Evolutionary conservation across 2,113 vertebrate species (phyloP).

Genomic region (Nannospalax galili): DNA sequence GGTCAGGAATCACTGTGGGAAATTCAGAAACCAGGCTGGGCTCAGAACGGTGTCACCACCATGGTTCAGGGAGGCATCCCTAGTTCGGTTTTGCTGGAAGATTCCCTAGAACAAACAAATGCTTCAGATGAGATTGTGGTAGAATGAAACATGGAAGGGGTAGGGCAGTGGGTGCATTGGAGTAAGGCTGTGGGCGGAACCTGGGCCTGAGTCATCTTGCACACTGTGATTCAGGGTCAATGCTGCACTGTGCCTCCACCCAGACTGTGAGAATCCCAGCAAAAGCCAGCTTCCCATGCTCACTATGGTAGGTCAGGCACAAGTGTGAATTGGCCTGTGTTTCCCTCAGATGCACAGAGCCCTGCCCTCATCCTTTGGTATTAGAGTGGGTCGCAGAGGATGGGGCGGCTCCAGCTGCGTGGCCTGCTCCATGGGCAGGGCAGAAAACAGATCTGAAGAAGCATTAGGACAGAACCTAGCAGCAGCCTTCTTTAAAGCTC

Average conservation of each 20-base stretch:
- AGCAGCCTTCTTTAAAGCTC: too few relatives aligned
- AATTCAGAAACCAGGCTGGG: neutral
- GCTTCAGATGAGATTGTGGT: neutral
- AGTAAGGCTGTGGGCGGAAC: neutral
- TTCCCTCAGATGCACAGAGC: too few relatives aligned
- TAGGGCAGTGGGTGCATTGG: neutral
- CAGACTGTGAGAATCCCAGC: neutral
- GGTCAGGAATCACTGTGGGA: neutral
- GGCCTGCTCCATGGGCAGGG: neutral
- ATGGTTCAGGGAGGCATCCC: neutral
- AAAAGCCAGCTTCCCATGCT: neutral
- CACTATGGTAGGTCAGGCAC: neutral
- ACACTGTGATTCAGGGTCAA: fast-evolving
- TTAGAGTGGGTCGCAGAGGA: neutral
- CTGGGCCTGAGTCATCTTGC: neutral
- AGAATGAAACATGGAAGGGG: neutral
- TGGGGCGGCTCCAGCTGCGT: too few relatives aligned
- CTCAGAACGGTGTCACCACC: neutral
- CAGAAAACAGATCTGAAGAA: neutral
- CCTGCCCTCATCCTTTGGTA: fast-evolving
- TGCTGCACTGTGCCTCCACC: neutral
- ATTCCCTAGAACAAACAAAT: neutral
- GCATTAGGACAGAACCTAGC: neutral
- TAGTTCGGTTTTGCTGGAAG: neutral
- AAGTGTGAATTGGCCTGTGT: neutral